Percentiles rank a stretch among this genome's conserved stretches.
These are phyloP conservation scores for Hyaena hyaena DNA, from an alignment of 2,113 vertebrate genomes.

Conservation along the genomic window DNA sequence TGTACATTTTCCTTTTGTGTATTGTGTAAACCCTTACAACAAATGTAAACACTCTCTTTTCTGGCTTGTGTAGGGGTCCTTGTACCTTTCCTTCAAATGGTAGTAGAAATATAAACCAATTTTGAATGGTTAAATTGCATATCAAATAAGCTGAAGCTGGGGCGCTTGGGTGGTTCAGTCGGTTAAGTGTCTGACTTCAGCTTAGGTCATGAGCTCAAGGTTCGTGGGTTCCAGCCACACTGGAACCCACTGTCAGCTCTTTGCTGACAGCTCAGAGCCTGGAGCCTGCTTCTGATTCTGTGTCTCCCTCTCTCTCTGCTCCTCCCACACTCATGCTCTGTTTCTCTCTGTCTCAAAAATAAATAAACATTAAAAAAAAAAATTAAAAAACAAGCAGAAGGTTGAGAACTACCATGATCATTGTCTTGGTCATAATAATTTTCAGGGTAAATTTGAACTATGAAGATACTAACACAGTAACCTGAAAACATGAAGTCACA, in stretches of 20 bases:
- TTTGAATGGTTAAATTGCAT: not conserved
- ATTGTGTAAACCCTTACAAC: not conserved
- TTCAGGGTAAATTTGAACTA: not conserved
- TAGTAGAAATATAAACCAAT: not conserved
- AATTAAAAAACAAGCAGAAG: not conserved
- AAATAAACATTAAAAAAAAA: too few species aligned
- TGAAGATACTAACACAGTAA: not conserved
- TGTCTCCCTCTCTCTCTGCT: too few species aligned
- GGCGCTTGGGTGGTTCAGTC: too few species aligned
- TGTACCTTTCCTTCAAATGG: not conserved
- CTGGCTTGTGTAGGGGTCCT: not conserved
- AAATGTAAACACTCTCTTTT: not conserved
- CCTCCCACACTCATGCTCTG: too few species aligned
- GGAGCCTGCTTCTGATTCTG: too few species aligned
- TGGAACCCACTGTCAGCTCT: too few species aligned
- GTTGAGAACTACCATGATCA: not conserved
- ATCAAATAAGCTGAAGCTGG: not conserved
- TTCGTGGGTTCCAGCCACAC: too few species aligned
- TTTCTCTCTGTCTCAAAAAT: too few species aligned
- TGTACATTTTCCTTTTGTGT: not conserved
- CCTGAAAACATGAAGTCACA: not conserved
- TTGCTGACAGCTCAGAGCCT: too few species aligned
- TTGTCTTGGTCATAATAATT: not conserved
- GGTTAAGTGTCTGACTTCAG: too few species aligned
- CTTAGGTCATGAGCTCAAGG: too few species aligned